phyloP scores from a whole-genome alignment of 2,113 vertebrate species.

The Girardinichthys multiradiatus region DNA sequence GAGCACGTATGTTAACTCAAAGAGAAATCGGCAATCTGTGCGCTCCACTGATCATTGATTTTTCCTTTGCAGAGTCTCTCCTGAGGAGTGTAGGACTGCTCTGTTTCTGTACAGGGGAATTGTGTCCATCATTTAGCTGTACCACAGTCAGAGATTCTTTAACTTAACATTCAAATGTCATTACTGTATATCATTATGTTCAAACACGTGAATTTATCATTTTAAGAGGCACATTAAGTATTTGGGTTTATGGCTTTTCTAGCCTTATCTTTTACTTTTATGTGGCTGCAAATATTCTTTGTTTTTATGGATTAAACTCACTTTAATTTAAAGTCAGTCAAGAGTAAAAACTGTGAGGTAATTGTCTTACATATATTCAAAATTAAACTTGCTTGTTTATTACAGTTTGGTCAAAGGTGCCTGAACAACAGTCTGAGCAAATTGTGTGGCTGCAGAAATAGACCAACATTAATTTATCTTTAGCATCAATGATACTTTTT shows the following conservation, averaged over 20 bases:
- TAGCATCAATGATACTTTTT: slow-evolving; percentile 28
- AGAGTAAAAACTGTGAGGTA: neutral
- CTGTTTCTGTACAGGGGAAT: slow-evolving; percentile 15
- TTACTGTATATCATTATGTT: slow-evolving; percentile 10
- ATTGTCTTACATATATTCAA: neutral
- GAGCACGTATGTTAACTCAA: slow-evolving; percentile 23
- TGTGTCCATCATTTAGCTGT: slow-evolving; percentile 20
- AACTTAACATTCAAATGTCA: slow-evolving; percentile 33
- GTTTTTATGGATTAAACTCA: neutral
- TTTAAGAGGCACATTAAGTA: neutral
- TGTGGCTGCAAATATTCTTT: neutral
- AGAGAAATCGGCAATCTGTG: slow-evolving; percentile 38
- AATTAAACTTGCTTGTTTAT: slow-evolving; percentile 2
- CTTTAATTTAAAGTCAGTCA: slow-evolving; percentile 1
- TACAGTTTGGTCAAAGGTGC: slow-evolving; percentile 11
- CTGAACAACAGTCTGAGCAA: slow-evolving; percentile 3
- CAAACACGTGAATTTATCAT: slow-evolving; percentile 7
- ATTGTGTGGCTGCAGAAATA: slow-evolving; percentile 4
- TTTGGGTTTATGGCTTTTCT: neutral
- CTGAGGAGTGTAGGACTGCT: slow-evolving; percentile 10
- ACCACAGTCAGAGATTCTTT: slow-evolving; percentile 31
- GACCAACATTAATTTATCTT: neutral
- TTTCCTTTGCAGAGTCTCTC: slow-evolving; percentile 34
- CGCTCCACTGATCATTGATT: slow-evolving; percentile 53
- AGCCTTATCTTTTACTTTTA: slow-evolving; percentile 14